Evolutionary conservation across 2,888 invertebrate genomes (phyloP).

Genomic region (Philopedon plagiatum): DNA sequence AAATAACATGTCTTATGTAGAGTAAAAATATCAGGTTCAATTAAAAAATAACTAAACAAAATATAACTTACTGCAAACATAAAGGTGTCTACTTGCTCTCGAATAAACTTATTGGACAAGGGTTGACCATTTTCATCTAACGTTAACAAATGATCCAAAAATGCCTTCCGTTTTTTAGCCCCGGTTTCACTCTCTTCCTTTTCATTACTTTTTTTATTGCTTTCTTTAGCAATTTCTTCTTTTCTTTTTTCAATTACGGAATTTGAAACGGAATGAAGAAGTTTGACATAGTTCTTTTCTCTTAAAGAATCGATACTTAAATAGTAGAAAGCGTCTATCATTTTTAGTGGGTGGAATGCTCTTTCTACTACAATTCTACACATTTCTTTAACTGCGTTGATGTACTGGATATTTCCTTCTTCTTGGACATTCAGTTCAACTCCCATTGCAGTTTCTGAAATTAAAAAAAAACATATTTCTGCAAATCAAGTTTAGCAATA

Average conservation of each 20-base stretch:
- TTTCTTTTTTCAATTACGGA: constrained; percentile 68
- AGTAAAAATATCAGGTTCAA: too few species aligned
- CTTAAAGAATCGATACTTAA: constrained; percentile 73
- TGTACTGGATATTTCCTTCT: constrained; percentile 79
- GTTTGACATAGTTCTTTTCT: constrained; percentile 66
- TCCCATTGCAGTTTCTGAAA: constrained; percentile 89
- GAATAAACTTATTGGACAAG: constrained; percentile 74
- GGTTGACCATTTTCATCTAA: constrained; percentile 71
- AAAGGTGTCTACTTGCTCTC: constrained; percentile 82
- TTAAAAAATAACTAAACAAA: too few species aligned
- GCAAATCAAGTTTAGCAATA: too few species aligned
- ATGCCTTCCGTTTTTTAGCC: constrained; percentile 75
- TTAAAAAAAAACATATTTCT: background rate
- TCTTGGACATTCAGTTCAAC: constrained; percentile 80
- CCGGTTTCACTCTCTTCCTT: constrained; percentile 35
- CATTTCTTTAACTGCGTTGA: constrained; percentile 77
- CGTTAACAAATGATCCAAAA: constrained; percentile 76
- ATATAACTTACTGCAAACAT: constrained; percentile 76
- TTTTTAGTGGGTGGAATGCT: constrained; percentile 69
- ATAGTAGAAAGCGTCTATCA: constrained; percentile 69
- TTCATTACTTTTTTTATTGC: constrained; percentile 18
- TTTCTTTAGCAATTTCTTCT: constrained; percentile 27
- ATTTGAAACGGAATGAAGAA: constrained; percentile 72
- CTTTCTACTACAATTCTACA: constrained; percentile 61
- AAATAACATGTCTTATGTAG: too few species aligned